phyloP scores from a whole-genome alignment of 2,113 vertebrate species.

The Myiagra hebetior region DNA sequence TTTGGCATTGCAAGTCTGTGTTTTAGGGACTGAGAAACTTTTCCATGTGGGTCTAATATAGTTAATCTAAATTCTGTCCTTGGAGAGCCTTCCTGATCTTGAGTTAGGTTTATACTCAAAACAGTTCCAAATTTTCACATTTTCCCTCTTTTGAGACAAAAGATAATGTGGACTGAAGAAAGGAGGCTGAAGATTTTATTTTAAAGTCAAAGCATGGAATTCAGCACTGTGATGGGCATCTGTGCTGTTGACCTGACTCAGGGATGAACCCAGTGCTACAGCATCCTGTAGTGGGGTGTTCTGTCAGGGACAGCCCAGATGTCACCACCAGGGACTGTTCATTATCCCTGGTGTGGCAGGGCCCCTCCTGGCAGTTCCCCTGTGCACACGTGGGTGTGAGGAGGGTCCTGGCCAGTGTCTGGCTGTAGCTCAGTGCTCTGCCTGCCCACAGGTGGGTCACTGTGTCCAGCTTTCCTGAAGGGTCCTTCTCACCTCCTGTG shows the following conservation, averaged over 20 bases:
- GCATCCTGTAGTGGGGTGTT: not conserved
- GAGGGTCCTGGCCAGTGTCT: not conserved
- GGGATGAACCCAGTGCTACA: not conserved
- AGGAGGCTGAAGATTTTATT: not conserved
- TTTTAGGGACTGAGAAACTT: not conserved
- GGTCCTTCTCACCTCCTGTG: not conserved
- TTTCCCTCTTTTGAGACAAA: not conserved
- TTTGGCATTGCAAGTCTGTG: not conserved
- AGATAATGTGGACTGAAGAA: not conserved
- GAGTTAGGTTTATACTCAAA: not conserved
- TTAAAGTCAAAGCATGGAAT: not conserved
- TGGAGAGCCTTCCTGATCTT: not conserved
- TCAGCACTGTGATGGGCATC: not conserved
- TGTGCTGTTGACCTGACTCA: not conserved
- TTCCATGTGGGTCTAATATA: not conserved
- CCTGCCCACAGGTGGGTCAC: not conserved
- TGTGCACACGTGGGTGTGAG: not conserved
- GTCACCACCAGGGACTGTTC: not conserved
- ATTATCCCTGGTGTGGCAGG: not conserved
- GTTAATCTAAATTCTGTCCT: not conserved
- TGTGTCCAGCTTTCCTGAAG: not conserved
- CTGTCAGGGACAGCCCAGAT: not conserved
- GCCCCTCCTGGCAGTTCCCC: not conserved
- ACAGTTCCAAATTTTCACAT: not conserved
- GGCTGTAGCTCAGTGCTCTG: not conserved